Evolutionary conservation across 2,888 invertebrate species (phyloP).

Genomic region (Orthonychiurus folsomi): DNA sequence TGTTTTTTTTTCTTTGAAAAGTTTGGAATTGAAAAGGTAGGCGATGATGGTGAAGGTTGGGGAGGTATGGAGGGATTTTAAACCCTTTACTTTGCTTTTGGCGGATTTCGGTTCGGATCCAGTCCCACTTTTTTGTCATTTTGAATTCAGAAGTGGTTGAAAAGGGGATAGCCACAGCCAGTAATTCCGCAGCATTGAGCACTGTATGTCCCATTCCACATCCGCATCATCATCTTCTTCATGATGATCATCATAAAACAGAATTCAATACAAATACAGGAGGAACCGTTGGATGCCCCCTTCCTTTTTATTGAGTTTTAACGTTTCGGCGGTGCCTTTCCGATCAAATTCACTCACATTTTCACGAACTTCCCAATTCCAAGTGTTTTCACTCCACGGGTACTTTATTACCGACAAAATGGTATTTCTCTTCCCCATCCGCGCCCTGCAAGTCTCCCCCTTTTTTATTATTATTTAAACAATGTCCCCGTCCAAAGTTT

Average conservation of each 20-base stretch:
- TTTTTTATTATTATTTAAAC: background rate
- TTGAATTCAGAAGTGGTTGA: no score
- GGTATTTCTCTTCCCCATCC: background rate
- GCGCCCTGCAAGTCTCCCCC: background rate
- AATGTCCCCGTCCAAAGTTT: background rate
- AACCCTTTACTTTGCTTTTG: no score
- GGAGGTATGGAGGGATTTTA: no score
- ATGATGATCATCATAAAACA: background rate
- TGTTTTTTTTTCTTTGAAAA: no score
- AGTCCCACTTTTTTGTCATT: no score
- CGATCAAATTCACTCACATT: conserved; percentile 1
- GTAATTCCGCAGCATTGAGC: no score
- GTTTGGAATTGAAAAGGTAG: no score
- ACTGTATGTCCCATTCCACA: no score
- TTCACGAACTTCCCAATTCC: no score
- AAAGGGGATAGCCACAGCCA: no score
- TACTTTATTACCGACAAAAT: conserved; percentile 1
- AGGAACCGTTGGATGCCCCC: background rate
- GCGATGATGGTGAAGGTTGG: no score
- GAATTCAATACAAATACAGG: background rate
- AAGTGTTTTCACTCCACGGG: background rate
- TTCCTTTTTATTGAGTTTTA: background rate
- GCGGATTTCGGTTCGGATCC: no score
- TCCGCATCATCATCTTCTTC: background rate
- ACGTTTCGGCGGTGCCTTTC: background rate